Evolutionary conservation across 2,113 vertebrate species (phyloP), one percentile per base, ranked within the genome.

Genomic region (Laticauda laticaudata): DNA sequence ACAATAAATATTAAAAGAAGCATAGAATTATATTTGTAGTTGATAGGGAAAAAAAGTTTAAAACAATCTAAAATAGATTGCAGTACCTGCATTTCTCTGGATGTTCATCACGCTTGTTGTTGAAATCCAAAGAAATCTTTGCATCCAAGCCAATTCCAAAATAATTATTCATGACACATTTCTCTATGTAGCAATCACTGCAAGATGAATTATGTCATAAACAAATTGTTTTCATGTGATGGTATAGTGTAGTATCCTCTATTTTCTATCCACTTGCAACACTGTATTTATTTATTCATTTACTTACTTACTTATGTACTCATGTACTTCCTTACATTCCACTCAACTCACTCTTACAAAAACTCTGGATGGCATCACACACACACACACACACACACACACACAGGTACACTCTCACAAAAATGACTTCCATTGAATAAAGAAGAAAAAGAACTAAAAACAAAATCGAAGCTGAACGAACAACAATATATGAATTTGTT

Each of bases 141-240:
- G 99, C 99, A 24, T 99, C 99, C 94, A 99, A 96, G 87, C 99
- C 99, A 10, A 99, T 99, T 90, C 99, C 99, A 86, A 99, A 99
- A 91, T 99, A 99, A 95, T 99, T 99, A 96, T 99, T 99, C 99
- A 99, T 99, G 81, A 99, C 99, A 91, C 99, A 99, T 86, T 98
- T 99, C 97, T 99, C 99, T 0, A 98, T 98, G 95, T 98, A 99
- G 95, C 96, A 98, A 91, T 99, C 98, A 94, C 99, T 99, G 96
- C 29, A 92, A 54, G 92, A 89, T 90, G 0, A 81, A 81, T 81
- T 43, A 81, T 93, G 93, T 88, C 90, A 93, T 0, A 91, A 34
- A 95, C 45, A 21, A 86, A 26, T n/a, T 20, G 11, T 51, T 0
- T 0, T 92, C 64, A 39, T n/a, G 59, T 64, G 14, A 4, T 0